phyloP scores from a whole-genome alignment of 2,113 vertebrate species.

The Apodemus sylvaticus region DNA sequence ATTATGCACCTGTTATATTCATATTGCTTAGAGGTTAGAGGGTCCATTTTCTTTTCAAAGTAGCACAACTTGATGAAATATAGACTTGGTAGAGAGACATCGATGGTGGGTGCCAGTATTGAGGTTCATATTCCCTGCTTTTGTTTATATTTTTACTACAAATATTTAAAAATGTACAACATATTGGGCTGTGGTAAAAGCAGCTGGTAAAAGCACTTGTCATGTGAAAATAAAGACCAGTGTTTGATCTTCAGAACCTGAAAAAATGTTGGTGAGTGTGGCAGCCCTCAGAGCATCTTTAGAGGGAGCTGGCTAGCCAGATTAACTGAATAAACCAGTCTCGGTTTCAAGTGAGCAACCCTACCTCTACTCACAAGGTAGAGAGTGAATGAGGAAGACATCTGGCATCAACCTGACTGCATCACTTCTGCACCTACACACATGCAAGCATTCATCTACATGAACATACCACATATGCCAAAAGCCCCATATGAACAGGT shows the following conservation, averaged over 20 bases:
- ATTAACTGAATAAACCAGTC: not conserved
- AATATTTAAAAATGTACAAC: constrained; percentile 13
- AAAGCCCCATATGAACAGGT: not conserved
- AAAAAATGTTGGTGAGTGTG: not conserved
- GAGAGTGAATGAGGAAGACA: not conserved
- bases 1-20: constrained; percentile 13
- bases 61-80: constrained; percentile 29
- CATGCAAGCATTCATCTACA: no score
- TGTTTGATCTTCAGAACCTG: not conserved
- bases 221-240: not conserved
- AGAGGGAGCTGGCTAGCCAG: not conserved
- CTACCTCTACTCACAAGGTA: not conserved
- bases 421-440: not conserved
- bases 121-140: not conserved
- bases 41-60: not conserved
- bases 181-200: not conserved
- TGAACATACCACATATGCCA: not conserved
- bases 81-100: not conserved
- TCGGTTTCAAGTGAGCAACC: not conserved
- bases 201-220: not conserved
- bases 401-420: not conserved
- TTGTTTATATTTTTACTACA: constrained; percentile 21
- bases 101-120: not conserved
- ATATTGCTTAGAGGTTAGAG: not conserved
- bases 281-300: not conserved